Percentiles rank a stretch among this genome's conserved stretches.
Evolutionary conservation across 2,113 vertebrate genomes (phyloP).

Genomic region (Aptenodytes forsteri): DNA sequence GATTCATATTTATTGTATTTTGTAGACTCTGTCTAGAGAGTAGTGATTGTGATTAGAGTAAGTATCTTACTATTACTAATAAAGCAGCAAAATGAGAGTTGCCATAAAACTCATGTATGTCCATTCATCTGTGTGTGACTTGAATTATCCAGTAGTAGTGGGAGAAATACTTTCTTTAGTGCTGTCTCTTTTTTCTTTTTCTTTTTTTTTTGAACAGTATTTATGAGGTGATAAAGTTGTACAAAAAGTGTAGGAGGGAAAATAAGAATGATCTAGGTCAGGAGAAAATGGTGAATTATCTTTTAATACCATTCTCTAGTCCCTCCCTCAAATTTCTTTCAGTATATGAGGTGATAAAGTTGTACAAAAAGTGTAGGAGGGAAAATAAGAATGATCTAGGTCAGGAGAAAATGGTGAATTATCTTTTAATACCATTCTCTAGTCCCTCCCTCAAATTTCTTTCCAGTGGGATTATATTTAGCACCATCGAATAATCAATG

Average conservation of each 20-base stretch:
- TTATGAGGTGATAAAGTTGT: not conserved
- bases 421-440: not conserved
- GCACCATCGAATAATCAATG: not conserved
- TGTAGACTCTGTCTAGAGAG: not conserved
- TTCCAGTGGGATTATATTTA: not conserved
- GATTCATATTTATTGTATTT: slow-evolving; percentile 36
- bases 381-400: not conserved
- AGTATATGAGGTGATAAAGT: not conserved
- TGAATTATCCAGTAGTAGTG: not conserved
- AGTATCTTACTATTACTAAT: not conserved
- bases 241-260: not conserved
- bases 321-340: too few relatives aligned
- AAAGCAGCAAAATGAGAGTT: not conserved
- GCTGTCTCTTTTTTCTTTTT: not conserved
- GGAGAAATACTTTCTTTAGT: not conserved
- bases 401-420: not conserved
- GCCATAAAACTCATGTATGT: not conserved
- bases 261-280: not conserved
- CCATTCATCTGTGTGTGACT: not conserved
- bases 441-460: not conserved
- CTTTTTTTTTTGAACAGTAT: not conserved
- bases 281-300: not conserved
- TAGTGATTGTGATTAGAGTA: not conserved
- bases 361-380: not conserved
- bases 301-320: not conserved